These are phyloP conservation scores for Aurelia sp. DNA, from an alignment of 30 jellyfish, hydroid and myxozoan species.

Conservation along the genomic window DNA sequence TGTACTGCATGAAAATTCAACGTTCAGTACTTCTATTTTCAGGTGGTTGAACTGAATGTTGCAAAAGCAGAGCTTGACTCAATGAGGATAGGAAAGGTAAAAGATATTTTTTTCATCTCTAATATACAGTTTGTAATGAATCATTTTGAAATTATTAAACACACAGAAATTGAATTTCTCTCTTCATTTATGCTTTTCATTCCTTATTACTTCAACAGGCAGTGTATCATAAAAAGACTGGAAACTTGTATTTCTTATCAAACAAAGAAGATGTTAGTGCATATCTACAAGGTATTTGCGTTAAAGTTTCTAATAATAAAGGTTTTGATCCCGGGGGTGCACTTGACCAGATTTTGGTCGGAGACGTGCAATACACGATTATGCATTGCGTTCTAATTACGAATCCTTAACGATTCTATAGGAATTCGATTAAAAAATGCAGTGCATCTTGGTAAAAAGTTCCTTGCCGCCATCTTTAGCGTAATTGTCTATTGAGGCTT, in stretches of 20 bases:
- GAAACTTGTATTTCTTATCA: conserved; percentile 1
- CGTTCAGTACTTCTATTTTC: neutral
- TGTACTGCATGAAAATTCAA: no score
- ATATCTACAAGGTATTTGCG: neutral
- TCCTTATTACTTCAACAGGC: neutral
- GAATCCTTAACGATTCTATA: no score
- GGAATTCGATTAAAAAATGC: no score
- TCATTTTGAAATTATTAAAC: neutral
- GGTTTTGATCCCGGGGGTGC: no score
- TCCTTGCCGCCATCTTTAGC: no score
- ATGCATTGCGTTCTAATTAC: no score
- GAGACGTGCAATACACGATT: no score
- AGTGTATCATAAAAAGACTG: neutral
- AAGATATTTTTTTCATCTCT: no score
- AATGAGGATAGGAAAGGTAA: conserved; percentile 6
- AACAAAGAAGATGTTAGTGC: conserved; percentile 1
- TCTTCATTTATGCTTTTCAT: no score
- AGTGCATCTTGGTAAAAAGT: no score
- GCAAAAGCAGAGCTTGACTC: conserved; percentile 47
- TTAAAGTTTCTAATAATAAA: neutral
- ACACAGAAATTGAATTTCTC: neutral
- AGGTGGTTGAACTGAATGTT: conserved; percentile 24
- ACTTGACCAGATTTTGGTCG: no score
- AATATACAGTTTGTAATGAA: neutral
- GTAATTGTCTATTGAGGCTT: no score